Base-by-base conservation (phyloP, 2,888 invertebrate genomes). In the Drosophila flavopinicola region DNA sequence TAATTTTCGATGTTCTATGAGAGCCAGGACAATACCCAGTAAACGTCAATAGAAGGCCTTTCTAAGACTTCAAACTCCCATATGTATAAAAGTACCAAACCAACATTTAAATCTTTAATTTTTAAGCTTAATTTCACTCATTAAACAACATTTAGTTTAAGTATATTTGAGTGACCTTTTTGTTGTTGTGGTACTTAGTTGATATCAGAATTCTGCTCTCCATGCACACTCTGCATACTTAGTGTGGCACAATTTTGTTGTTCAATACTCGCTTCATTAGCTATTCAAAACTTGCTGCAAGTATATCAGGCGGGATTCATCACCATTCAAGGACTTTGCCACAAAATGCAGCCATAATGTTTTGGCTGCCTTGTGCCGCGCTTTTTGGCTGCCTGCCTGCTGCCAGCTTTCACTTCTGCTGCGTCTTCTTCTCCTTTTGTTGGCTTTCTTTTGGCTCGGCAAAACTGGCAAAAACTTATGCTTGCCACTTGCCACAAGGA, bases 391-490 rank as follows among this genome's bases (percentile, higher is more conserved):
- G 71, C 24, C 38, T 44, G 15, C 44, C 32, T 25, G 11, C 25
- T 33, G 7, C 3, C 13, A 6, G 30, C 23, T 24, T 37, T 29
- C 51, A 38, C 51, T 60, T 41, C 32, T 35, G 56, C 71, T 65
- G 2, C 20, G 20, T 20, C 20, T 20, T 20, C n/a, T 29, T 9
- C 11, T 38, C 32, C 51, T 71, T 69, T 71, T 70, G 66, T 48
- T 70, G 42, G 47, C 32, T 48, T 48, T 45, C 44, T 37, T n/a
- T n/a, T 27, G 51, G 27, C 49, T 47, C 38, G 15, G 24, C 7
- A 35, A 33, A 38, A 35, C 54, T 27, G 35, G 68, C 65, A 60
- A 82, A 82, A 78, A 79, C 82, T 84, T 84, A 84, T 84, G 73
- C 85, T 69, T 66, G 63, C 65, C 42, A 51, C 39, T 59, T 70